Base-by-base conservation (phyloP, 2,797 vertebrate species). In the Rhynchotus rufescens region DNA sequence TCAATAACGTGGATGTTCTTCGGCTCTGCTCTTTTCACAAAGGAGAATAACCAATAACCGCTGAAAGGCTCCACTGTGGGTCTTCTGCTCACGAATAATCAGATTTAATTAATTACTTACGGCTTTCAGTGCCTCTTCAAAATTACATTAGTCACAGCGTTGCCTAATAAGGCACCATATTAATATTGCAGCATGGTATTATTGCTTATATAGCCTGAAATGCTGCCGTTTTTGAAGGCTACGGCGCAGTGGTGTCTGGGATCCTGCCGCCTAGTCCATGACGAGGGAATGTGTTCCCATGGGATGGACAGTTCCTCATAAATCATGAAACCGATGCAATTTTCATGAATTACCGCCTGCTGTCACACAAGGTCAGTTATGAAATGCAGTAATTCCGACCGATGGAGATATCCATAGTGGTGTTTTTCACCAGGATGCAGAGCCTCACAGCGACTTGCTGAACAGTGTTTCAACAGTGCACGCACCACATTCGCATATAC, bases 251-350 rank as follows among this genome's bases (percentile, higher is more conserved):
- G 20, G 71, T 77, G 62, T 32, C 44, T 61, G 68, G 85, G 26
- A 90, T 71, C 16, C 83, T 84, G 57, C 51, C 56, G 52, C 44
- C 42, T 25, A 75, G 45, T 10, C 65, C 75, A 40, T 0, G 0
- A 30, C 3, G 11, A 88, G 56, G 60, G 47, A 86, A 78, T 51
- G 28, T 16, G 36, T 60, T 86, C 34, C 67, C 85, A 25, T 6
- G 6, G 16, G 47, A 42, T 2, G 60, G 71, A 22, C 30, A 49
- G 38, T n/a, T n/a, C 56, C 32, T 45, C 60, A 38, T 69, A 87
- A 93, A 86, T 69, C 78, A 89, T 56, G 21, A 80, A 92, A 94
- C 79, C 36, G 80, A 52, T 83, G 15, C 59, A 4, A 90, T 88
- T 91, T 75, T 30, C 64, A 54, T 26, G 51, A 57, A 32, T 73